A percentile compares a stretch with the other conserved stretches of the same genome.
phyloP scores from a whole-genome alignment of 2,113 vertebrate genomes.

The Parus major region DNA sequence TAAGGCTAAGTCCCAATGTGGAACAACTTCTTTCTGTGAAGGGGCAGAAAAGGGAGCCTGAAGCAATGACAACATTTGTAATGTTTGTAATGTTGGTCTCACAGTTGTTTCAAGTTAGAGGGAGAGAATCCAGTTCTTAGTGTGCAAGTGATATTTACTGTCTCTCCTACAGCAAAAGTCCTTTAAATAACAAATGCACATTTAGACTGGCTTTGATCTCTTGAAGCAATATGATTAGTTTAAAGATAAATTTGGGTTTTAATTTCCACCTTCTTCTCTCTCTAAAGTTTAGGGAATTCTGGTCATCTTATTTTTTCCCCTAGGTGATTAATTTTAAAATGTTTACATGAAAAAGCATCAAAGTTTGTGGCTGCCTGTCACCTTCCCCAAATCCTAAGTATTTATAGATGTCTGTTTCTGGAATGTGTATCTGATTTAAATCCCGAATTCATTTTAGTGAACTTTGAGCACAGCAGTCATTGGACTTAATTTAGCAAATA shows the following conservation, averaged over 20 bases:
- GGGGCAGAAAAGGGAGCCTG: not conserved
- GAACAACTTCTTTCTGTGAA: not conserved
- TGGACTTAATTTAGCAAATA: conserved; percentile 23
- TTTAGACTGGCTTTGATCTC: not conserved
- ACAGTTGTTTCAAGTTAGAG: not conserved
- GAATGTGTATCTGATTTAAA: not conserved
- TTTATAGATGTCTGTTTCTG: not conserved
- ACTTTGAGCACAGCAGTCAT: not conserved
- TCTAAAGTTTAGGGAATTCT: not conserved
- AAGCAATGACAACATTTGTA: not conserved
- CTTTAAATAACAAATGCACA: not conserved
- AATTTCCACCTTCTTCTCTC: not conserved
- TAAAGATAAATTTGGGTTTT: not conserved
- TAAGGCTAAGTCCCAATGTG: not conserved
- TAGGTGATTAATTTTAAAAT: not conserved
- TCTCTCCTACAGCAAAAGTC: not conserved
- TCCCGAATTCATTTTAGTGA: not conserved
- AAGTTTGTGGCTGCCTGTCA: not conserved
- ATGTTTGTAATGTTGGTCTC: not conserved
- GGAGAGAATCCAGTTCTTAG: not conserved
- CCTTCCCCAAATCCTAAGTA: not conserved
- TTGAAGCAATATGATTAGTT: not conserved
- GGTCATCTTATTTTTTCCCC: not conserved
- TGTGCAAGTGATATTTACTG: not conserved
- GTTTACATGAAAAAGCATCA: not conserved